Percentiles rank a stretch among this genome's conserved stretches.
These are phyloP conservation scores for Mustelus asterias DNA, from an alignment of 2,113 vertebrate species.

Conservation along the genomic window DNA sequence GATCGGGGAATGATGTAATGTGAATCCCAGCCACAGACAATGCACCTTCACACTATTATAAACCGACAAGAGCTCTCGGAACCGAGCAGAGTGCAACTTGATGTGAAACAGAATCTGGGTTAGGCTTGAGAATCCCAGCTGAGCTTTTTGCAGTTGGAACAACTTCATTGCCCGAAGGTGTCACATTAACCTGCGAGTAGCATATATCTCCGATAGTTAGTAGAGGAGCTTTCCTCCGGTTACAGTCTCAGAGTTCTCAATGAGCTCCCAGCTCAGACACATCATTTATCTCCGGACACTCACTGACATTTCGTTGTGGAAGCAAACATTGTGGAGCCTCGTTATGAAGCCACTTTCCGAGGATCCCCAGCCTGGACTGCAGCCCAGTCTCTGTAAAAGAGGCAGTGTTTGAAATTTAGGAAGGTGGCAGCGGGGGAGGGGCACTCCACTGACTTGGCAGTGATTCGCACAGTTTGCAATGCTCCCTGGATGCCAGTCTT, in stretches of 20 bases:
- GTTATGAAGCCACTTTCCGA: neutral
- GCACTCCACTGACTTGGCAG: neutral
- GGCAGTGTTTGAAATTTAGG: neutral
- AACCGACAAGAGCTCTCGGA: neutral
- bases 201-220: neutral
- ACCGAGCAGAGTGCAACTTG: neutral
- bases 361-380: neutral
- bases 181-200: neutral
- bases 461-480: neutral
- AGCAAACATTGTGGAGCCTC: neutral
- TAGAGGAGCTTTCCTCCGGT: neutral
- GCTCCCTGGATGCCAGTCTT: neutral
- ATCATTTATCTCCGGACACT: neutral
- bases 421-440: neutral
- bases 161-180: neutral
- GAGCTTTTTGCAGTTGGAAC: neutral
- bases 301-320: neutral
- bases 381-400: neutral
- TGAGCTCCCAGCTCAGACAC: neutral
- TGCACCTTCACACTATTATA: neutral
- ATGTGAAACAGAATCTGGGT: neutral
- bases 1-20: neutral
- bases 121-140: neutral
- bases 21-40: neutral
- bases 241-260: neutral